These are phyloP conservation scores for Sphyrna mokarran DNA, from an alignment of 2,113 vertebrate species.

Conservation along the genomic window DNA sequence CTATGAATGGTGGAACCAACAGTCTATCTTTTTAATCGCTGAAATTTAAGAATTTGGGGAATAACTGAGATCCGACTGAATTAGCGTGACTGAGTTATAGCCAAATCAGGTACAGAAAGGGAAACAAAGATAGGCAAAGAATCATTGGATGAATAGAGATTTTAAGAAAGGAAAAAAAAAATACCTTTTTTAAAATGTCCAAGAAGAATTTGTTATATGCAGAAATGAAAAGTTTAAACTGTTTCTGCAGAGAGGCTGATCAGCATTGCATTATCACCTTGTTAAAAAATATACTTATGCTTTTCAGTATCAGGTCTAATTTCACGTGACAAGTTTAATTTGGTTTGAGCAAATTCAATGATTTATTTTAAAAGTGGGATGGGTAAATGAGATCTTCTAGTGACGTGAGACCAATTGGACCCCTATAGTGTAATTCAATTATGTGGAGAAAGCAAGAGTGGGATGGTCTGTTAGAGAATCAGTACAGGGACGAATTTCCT, in stretches of 20 bases:
- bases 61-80: neutral
- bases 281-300: neutral
- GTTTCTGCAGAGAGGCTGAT: neutral
- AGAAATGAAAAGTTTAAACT: neutral
- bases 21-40: neutral
- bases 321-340: neutral
- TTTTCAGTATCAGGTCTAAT: neutral
- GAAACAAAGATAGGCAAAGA: neutral
- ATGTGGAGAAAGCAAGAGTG: too few relatives aligned
- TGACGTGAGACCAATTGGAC: neutral
- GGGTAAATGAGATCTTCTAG: neutral
- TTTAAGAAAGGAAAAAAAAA: neutral
- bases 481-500: too few relatives aligned
- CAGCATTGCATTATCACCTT: neutral
- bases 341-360: neutral
- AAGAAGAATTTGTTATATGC: neutral
- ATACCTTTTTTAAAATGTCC: neutral
- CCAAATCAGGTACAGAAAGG: neutral
- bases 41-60: neutral
- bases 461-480: too few relatives aligned
- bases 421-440: neutral
- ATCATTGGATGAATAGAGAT: neutral
- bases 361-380: neutral
- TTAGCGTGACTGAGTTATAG: neutral
- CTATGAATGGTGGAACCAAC: neutral